Evolutionary conservation across 1,140 invertebrate genomes (phyloP).

Genomic region (Dryas iulia): DNA sequence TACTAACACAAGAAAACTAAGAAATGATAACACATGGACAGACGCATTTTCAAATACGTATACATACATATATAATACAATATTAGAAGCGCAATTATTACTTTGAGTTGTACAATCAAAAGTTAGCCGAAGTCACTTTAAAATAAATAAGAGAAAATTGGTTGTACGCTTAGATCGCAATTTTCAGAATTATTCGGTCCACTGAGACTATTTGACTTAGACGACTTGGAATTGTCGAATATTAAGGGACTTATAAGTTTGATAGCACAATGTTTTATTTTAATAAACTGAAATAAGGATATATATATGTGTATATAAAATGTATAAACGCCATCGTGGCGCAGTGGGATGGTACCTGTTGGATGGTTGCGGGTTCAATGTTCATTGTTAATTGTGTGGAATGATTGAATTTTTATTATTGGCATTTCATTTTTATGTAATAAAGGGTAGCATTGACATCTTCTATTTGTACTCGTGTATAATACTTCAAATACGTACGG

Average conservation of each 20-base stretch:
- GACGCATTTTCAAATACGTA: not conserved
- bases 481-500: too few relatives aligned
- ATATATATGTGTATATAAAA: not conserved
- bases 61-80: too few relatives aligned
- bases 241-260: not conserved
- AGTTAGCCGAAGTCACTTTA: conserved; percentile 17
- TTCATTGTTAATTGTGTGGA: too few relatives aligned
- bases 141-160: conserved; percentile 20
- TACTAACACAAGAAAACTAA: too few relatives aligned
- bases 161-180: conserved; percentile 18
- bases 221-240: not conserved
- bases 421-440: too few relatives aligned
- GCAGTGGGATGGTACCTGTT: not conserved
- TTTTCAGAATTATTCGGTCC: conserved; percentile 22
- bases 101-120: conserved; percentile 16
- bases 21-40: too few relatives aligned
- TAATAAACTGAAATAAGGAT: too few relatives aligned
- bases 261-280: not conserved
- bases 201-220: conserved; percentile 25
- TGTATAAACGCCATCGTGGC: not conserved
- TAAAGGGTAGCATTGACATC: too few relatives aligned
- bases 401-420: too few relatives aligned
- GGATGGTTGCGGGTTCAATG: not conserved
- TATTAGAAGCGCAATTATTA: conserved; percentile 8
- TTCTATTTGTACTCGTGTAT: too few relatives aligned